Evolutionary conservation across 2,113 vertebrate species (phyloP).

Genomic region (Mesocricetus auratus): DNA sequence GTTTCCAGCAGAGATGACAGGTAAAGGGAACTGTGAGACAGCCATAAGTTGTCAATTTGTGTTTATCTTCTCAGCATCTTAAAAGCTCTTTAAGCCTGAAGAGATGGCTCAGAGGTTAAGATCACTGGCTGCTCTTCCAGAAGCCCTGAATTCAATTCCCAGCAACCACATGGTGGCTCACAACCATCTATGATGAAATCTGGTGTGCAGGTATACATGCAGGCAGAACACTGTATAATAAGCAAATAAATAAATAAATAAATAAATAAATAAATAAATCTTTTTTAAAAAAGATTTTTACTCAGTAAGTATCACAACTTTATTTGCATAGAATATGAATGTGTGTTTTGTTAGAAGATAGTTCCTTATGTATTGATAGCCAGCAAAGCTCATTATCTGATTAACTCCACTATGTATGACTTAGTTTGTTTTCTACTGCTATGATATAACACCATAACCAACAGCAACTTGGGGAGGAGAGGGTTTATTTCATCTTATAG

Average conservation of each 20-base stretch:
- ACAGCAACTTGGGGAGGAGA: neutral
- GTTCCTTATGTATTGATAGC: neutral
- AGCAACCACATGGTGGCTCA: no score
- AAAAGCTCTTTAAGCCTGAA: neutral
- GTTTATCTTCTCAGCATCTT: conserved; percentile 42
- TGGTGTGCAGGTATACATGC: no score
- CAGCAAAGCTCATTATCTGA: neutral
- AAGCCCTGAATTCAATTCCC: no score
- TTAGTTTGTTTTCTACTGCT: neutral
- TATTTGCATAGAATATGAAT: conserved; percentile 29
- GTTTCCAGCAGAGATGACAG: neutral
- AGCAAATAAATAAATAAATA: no score
- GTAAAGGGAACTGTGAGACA: neutral
- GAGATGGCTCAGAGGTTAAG: no score
- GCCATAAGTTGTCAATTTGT: neutral
- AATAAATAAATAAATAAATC: no score
- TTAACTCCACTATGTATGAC: neutral
- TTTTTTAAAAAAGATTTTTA: neutral
- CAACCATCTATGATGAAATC: no score
- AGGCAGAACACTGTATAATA: no score
- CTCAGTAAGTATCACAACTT: neutral
- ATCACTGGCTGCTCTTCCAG: no score
- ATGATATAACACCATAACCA: neutral
- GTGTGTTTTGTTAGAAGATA: neutral
- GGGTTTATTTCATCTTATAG: neutral